Conservation (phyloP, 2,113 vertebrate genomes). For the Rutilus rutilus region DNA sequence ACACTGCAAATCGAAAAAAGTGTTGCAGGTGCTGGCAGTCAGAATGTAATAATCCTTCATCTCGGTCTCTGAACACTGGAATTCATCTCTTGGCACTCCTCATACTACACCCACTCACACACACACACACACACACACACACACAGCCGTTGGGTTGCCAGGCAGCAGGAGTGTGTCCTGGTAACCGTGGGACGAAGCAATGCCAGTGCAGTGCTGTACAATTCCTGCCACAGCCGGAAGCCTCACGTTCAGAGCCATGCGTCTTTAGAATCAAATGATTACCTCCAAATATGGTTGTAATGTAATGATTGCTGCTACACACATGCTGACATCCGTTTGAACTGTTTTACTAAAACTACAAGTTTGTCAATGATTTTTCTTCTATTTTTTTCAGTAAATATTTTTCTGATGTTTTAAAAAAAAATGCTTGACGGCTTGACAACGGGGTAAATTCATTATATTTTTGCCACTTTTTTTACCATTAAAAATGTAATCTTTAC, state of each 20-base stretch:
- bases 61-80: conserved; percentile 37
- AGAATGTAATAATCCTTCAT: conserved; percentile 42
- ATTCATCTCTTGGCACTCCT: conserved; percentile 36
- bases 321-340: background rate
- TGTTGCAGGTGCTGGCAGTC: conserved; percentile 8
- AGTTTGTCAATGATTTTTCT: background rate
- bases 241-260: background rate
- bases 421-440: too few relatives aligned
- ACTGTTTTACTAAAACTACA: background rate
- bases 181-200: conserved; percentile 19
- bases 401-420: too few relatives aligned
- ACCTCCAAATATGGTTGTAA: background rate
- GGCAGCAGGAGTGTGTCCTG: conserved; percentile 41
- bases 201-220: conserved; percentile 33
- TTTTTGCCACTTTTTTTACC: background rate
- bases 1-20: conserved; percentile 5
- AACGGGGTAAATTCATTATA: too few relatives aligned
- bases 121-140: conserved; percentile 40
- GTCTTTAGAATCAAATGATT: background rate
- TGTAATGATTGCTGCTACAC: background rate
- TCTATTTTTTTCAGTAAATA: background rate
- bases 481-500: background rate
- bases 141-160: conserved; percentile 42
- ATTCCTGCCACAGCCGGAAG: conserved; percentile 16
- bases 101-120: conserved; percentile 31